These are phyloP conservation scores for Peromyscus nudipes DNA, from an alignment of 2,797 vertebrate species.

Conservation along the genomic window DNA sequence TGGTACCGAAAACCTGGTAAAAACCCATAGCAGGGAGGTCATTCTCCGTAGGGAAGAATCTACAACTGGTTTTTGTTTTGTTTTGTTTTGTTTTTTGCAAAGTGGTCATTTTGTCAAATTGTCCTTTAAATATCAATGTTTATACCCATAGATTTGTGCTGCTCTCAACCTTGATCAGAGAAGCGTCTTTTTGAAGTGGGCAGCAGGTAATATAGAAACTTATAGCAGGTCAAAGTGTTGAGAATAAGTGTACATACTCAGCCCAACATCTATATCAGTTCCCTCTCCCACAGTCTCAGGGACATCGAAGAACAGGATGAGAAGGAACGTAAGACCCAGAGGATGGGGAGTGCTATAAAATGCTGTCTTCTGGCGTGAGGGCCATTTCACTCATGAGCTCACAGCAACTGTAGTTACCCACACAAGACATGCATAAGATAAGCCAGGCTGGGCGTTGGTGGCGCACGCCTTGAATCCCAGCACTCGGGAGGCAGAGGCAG, in stretches of 20 bases:
- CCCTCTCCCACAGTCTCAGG: neutral
- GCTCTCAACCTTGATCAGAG: neutral
- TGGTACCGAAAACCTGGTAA: neutral
- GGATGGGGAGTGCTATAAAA: neutral
- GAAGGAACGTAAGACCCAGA: neutral
- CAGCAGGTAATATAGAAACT: too few species aligned
- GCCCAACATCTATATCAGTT: neutral
- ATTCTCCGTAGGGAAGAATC: neutral
- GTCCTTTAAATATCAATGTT: neutral
- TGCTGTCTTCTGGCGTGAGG: neutral
- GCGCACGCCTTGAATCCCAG: too few species aligned
- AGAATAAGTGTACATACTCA: neutral
- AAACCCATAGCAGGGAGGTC: neutral
- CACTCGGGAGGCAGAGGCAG: too few species aligned
- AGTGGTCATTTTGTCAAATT: neutral
- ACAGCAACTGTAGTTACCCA: neutral
- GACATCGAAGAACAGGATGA: neutral
- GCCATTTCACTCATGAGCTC: neutral
- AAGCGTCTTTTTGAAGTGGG: too few species aligned
- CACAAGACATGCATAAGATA: neutral
- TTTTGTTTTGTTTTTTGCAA: neutral
- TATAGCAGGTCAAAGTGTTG: neutral
- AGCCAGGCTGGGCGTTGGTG: too few species aligned
- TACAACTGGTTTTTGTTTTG: neutral
- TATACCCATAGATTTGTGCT: too few species aligned